phyloP scores from a whole-genome alignment of 2,888 invertebrate species.

The Limenitis camilla region DNA sequence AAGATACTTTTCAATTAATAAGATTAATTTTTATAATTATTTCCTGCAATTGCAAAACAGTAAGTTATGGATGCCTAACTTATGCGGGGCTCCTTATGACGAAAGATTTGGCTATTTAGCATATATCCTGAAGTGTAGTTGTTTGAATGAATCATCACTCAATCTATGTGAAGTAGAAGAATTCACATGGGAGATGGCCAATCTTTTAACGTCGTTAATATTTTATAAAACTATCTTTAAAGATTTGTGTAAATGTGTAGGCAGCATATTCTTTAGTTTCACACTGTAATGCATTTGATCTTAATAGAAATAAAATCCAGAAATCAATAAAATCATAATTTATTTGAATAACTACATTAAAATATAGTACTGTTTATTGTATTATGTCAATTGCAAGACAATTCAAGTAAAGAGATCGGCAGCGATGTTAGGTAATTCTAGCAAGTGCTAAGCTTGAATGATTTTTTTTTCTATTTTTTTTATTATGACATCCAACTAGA shows the following conservation, averaged over 20 bases:
- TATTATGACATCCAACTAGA: too few relatives aligned
- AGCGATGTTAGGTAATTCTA: too few relatives aligned
- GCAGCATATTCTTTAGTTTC: constrained; percentile 25
- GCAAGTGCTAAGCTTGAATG: too few relatives aligned
- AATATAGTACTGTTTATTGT: too few relatives aligned
- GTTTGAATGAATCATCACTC: constrained; percentile 12
- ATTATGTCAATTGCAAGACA: too few relatives aligned
- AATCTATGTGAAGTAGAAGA: constrained; percentile 4
- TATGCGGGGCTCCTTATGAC: constrained; percentile 12
- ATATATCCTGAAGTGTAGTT: constrained; percentile 14
- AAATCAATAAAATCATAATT: too few relatives aligned
- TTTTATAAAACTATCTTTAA: constrained; percentile 27
- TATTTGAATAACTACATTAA: too few relatives aligned
- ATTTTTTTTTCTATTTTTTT: too few relatives aligned
- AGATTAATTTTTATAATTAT: background rate
- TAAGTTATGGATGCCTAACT: constrained; percentile 12
- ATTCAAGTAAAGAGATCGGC: too few relatives aligned
- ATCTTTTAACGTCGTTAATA: constrained; percentile 14
- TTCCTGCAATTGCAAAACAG: constrained; percentile 8
- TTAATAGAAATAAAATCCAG: too few relatives aligned
- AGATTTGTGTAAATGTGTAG: constrained; percentile 26
- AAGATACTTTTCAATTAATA: background rate
- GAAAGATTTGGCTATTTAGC: constrained; percentile 10
- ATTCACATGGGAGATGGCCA: constrained; percentile 1
- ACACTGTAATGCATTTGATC: too few relatives aligned